Evolutionary conservation across 2,888 invertebrate genomes (phyloP), one percentile per base, ranked within the genome.

Genomic region (Oscheius sp.): DNA sequence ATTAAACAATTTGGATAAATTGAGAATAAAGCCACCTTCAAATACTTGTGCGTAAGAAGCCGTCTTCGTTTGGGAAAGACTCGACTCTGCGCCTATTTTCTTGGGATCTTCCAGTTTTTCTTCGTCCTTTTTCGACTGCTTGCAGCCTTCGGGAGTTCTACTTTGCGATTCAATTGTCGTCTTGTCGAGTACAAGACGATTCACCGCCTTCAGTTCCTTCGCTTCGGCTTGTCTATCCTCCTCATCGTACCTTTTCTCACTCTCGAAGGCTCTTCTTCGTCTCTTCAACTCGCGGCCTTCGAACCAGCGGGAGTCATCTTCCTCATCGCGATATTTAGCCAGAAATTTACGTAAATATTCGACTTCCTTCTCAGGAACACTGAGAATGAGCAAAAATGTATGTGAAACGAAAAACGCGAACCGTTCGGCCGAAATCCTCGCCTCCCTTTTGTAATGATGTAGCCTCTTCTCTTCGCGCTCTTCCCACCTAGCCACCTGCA

Each of bases 321-420:
- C 92, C 90, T 97, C 96, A 90, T 99, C 99, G 89, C 98, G 97
- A 89, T 99, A 99, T 90, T 99, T 98, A 91, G 99, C 98, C 2
- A 99, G 92, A 90, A 99, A 99, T 91, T 97, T 96, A 90, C 96
- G 96, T 72, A 99, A 92, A 58, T 95, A 92, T 91, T 95, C 94
- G 0, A 96, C 96, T 91, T 99, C 98, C 76, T 93, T 93, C 51
- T 82, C 81, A 11, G 79, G 32, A 1, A 65, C 72, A 63, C 81
- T 82, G 73, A 80, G 76, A 33, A 53, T 70, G 42, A 21, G 53
- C 10, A 48, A 5, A 72, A 51, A 37, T 29, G 21, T 13, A 2
- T 35, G 13, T 33, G 5, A 37, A 35, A n/a, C 13, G 4, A 60
- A 29, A 21, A 29, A 7, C 3, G 13, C 29, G 5, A 33, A 94